Evolutionary conservation across 2,113 vertebrate genomes (phyloP).

Genomic region (Cyanoramphus novaezelandiae): DNA sequence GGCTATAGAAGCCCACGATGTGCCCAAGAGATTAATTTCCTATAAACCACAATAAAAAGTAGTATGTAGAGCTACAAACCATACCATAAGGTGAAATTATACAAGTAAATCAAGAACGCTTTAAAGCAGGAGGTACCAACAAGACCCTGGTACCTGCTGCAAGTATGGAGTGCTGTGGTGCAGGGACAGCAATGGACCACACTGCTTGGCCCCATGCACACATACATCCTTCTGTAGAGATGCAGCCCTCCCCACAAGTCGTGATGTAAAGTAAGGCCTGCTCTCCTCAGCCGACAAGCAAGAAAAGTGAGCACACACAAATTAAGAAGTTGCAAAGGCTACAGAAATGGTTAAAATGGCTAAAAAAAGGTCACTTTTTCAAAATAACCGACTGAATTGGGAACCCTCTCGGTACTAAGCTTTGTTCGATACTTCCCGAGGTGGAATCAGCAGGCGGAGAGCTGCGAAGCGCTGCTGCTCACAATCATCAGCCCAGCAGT

Average conservation of each 20-base stretch:
- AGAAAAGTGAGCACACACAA: not conserved
- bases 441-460: not conserved
- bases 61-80: fast-evolving
- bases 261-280: fast-evolving
- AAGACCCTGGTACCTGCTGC: not conserved
- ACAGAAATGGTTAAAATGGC: not conserved
- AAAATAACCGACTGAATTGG: not conserved
- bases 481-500: not conserved
- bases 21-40: not conserved
- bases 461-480: not conserved
- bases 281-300: fast-evolving
- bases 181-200: not conserved
- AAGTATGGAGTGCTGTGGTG: not conserved
- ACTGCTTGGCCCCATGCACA: not conserved
- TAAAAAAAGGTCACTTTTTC: not conserved
- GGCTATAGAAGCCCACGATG: not conserved
- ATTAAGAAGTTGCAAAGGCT: not conserved
- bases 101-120: fast-evolving
- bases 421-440: not conserved
- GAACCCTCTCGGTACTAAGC: not conserved
- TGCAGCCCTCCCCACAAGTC: not conserved
- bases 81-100: fast-evolving
- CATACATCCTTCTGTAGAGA: not conserved
- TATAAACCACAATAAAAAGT: not conserved
- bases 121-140: not conserved